Percentiles rank a stretch among this genome's conserved stretches.
Evolutionary conservation across 2,797 vertebrate genomes (phyloP).

Genomic region (Botia almorhae): DNA sequence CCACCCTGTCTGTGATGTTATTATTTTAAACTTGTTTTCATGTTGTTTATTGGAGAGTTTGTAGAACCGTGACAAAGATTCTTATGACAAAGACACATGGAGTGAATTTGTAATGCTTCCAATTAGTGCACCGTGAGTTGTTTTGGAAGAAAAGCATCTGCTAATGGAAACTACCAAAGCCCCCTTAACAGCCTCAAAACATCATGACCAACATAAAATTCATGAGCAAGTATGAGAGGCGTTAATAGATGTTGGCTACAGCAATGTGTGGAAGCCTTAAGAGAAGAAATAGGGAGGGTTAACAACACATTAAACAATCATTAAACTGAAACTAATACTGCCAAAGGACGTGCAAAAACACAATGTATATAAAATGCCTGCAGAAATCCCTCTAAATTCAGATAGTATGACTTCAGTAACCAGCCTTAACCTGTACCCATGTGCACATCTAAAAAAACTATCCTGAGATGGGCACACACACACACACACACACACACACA

Average conservation of each 20-base stretch:
- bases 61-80: slow-evolving; percentile 9
- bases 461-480: not conserved
- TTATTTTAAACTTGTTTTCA: slow-evolving; percentile 24
- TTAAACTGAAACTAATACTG: not conserved
- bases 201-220: slow-evolving; percentile 36
- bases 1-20: not conserved
- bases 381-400: not conserved
- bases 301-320: not conserved
- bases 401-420: not conserved
- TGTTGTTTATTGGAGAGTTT: slow-evolving; percentile 21
- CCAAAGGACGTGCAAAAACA: slow-evolving; percentile 5
- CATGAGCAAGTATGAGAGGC: slow-evolving; percentile 22
- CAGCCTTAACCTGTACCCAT: not conserved
- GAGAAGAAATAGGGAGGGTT: not conserved
- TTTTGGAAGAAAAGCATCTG: slow-evolving; percentile 43
- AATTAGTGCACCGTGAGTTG: slow-evolving; percentile 8
- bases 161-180: slow-evolving; percentile 35
- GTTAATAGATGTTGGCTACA: slow-evolving; percentile 44
- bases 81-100: slow-evolving; percentile 15
- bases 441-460: not conserved
- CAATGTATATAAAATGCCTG: not conserved
- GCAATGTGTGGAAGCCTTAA: slow-evolving; percentile 15
- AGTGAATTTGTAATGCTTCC: slow-evolving; percentile 39
- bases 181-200: slow-evolving; percentile 23
- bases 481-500: not conserved